Base-by-base conservation (phyloP, 2,888 invertebrate genomes). In the Aradus depressus region DNA sequence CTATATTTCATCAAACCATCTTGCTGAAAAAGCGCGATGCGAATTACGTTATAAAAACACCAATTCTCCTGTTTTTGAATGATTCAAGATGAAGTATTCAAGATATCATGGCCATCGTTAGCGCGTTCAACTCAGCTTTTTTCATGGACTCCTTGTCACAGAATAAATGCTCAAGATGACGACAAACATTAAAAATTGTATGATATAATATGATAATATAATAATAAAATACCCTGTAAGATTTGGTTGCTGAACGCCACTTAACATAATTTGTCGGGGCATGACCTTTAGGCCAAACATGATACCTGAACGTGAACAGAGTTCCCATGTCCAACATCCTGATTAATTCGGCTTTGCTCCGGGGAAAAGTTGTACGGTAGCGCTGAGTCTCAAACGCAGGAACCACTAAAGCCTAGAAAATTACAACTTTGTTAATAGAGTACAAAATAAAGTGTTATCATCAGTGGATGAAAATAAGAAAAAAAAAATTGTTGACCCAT, bases 341-440 rank as follows among this genome's bases (percentile, higher is more conserved):
- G 18, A 90, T 65, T 2, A 92, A 69, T 58, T 88, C 81, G 3
- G 75, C 74, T 67, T 92, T 92, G 59, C 76, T 79, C 57, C 75
- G 74, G 0, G 91, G 91, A 62, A 87, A 81, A 6, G 74, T 75
- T 28, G 79, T 81, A 58, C 86, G 76, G 68, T 91, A 90, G 32
- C 87, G 76, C 63, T 87, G 85, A 1, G 88, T 86, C 67, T 92
- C 92, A 67, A 93, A 92, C 16, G 92, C 92, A 14, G 92, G 84
- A 6, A 92, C 80, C 34, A 92, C 80, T 44, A 92, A 70, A 45
- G 87, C 84, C 68, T 75, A 44, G 4, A 47, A 54, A 19, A 26
- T 23, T 28, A 10, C 19, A 44, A 10, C 5, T 14, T 6, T 28
- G 8, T 28, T 28, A 28, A 28, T 10, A 28, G 31, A 10, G 10